Conservation (phyloP, 2,888 invertebrate genomes). For the Bhutanitis thaidina region DNA sequence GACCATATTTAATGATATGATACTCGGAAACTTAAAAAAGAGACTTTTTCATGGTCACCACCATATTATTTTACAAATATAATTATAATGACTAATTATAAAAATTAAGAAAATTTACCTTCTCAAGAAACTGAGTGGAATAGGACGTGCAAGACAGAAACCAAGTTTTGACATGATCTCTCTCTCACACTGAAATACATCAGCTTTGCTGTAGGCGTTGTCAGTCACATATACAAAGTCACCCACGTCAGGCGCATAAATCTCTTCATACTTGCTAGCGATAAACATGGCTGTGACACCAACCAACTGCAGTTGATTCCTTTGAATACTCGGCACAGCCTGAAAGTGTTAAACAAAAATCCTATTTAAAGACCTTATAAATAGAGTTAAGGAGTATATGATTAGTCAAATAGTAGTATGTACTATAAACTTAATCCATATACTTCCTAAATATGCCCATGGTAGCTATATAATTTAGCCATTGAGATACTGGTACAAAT, state of each 20-base stretch:
- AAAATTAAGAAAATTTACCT: slow-evolving; percentile 72
- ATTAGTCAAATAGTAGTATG: too few relatives aligned
- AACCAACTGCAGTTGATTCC: slow-evolving; percentile 90
- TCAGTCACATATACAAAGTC: slow-evolving; percentile 97
- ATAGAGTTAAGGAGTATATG: too few relatives aligned
- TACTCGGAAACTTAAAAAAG: too few relatives aligned
- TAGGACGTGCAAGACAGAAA: slow-evolving; percentile 91
- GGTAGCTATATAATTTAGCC: too few relatives aligned
- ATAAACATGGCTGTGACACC: slow-evolving; percentile 94
- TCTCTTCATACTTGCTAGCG: slow-evolving; percentile 97
- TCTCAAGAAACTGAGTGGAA: slow-evolving; percentile 93
- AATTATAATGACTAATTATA: slow-evolving; percentile 26
- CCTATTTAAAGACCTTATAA: too few relatives aligned
- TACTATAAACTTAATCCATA: too few relatives aligned
- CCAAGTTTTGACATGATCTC: slow-evolving; percentile 87
- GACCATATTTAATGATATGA: too few relatives aligned
- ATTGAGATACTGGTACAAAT: too few relatives aligned
- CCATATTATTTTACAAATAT: too few relatives aligned
- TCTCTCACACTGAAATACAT: slow-evolving; percentile 91
- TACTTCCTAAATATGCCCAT: too few relatives aligned
- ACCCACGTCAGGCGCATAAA: slow-evolving; percentile 90
- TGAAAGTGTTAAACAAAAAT: slow-evolving; percentile 35
- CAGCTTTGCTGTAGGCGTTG: slow-evolving; percentile 87
- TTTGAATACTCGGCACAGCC: slow-evolving; percentile 81
- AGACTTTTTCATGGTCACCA: too few relatives aligned